Conservation (phyloP, 2,797 vertebrate species). For the Lacerta viridis region DNA sequence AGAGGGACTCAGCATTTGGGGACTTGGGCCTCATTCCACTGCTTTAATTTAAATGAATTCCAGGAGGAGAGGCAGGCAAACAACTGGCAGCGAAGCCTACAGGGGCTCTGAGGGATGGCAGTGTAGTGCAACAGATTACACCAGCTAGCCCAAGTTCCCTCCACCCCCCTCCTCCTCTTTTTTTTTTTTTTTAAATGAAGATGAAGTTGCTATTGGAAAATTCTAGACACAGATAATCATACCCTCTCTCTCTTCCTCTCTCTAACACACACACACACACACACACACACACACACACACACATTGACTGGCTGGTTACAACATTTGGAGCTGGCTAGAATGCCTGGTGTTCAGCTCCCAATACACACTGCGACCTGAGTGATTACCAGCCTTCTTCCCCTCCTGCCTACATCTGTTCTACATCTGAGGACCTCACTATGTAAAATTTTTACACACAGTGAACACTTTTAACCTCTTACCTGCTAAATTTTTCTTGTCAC, state of each 20-base stretch:
- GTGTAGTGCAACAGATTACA: conserved; percentile 83
- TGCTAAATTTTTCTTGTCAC: conserved; percentile 81
- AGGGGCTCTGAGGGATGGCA: conserved; percentile 94
- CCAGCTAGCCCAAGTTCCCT: conserved; percentile 75
- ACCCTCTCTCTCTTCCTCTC: neutral
- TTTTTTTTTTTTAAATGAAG: conserved; percentile 69
- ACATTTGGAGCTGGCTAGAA: conserved; percentile 80
- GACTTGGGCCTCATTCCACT: conserved; percentile 98
- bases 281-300: conserved; percentile 35
- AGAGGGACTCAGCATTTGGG: conserved; percentile 99
- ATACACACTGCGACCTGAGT: conserved; percentile 78
- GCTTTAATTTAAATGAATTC: conserved; percentile 99
- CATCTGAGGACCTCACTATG: conserved; percentile 85
- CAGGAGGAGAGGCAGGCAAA: conserved; percentile 97
- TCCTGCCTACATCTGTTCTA: conserved; percentile 86
- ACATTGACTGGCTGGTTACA: conserved; percentile 73
- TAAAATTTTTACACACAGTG: conserved; percentile 83
- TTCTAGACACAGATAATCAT: conserved; percentile 74
- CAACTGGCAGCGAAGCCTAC: conserved; percentile 98
- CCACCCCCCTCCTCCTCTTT: neutral
- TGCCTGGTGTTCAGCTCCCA: conserved; percentile 82
- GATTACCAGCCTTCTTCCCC: conserved; percentile 80
- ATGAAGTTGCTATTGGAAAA: conserved; percentile 81
- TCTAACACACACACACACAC: neutral
- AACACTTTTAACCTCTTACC: conserved; percentile 88